These are phyloP conservation scores for Syngnathus rostellatus DNA, from an alignment of 2,797 vertebrate species.

Conservation along the genomic window DNA sequence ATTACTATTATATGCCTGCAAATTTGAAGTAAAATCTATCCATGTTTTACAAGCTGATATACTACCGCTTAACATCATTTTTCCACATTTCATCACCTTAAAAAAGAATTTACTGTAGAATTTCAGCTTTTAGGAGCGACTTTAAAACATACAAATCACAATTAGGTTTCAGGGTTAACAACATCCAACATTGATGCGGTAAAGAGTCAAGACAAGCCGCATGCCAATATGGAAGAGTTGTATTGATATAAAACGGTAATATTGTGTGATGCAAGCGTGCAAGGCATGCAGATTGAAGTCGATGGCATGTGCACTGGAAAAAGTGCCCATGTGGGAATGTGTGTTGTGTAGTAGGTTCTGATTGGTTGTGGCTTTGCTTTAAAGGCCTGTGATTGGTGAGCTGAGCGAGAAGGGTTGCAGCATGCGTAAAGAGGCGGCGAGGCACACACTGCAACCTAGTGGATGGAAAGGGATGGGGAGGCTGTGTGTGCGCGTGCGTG, in stretches of 20 bases:
- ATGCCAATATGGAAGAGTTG: not conserved
- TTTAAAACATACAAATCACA: no score
- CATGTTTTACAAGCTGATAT: no score
- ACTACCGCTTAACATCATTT: no score
- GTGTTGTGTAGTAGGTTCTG: conserved; percentile 38
- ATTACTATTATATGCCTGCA: no score
- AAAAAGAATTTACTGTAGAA: no score
- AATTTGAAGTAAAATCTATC: no score
- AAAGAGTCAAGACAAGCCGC: not conserved
- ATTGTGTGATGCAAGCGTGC: not conserved
- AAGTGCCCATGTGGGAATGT: not conserved
- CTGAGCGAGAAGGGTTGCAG: conserved; percentile 23
- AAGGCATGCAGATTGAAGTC: not conserved
- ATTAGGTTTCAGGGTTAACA: no score
- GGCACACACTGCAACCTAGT: conserved; percentile 72
- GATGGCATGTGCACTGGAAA: no score
- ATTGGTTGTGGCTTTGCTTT: conserved; percentile 49
- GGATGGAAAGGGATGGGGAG: conserved; percentile 26
- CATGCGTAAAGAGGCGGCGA: conserved; percentile 37
- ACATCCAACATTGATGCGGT: no score
- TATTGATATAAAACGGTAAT: not conserved
- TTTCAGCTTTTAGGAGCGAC: no score
- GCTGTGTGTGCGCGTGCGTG: not conserved
- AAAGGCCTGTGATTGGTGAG: conserved; percentile 46
- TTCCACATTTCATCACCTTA: no score